Conservation (phyloP, 1,140 invertebrate species). For the Drosophila bifasciata region DNA sequence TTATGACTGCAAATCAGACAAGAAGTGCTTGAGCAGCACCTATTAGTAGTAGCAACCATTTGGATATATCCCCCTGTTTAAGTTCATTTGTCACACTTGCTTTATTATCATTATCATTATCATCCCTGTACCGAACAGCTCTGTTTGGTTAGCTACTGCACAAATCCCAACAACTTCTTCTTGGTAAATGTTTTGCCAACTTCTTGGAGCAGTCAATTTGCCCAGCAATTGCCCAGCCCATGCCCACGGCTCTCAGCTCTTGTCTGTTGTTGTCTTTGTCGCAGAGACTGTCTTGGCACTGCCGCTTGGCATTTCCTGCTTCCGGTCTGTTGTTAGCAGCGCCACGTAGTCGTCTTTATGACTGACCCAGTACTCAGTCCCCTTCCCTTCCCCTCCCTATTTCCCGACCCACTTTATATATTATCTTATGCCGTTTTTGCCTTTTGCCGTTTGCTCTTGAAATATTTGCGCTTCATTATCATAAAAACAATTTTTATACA, state of each 20-base stretch:
- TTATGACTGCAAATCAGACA: slow-evolving; percentile 16
- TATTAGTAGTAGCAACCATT: not conserved
- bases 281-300: slow-evolving; percentile 52
- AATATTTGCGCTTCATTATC: slow-evolving; percentile 74
- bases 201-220: slow-evolving; percentile 56
- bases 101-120: slow-evolving; percentile 40
- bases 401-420: slow-evolving; percentile 6
- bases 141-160: slow-evolving; percentile 2
- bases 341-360: slow-evolving; percentile 70
- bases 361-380: too few relatives aligned
- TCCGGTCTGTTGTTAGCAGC: slow-evolving; percentile 66
- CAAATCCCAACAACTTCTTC: slow-evolving; percentile 16
- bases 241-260: slow-evolving; percentile 15
- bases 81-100: slow-evolving; percentile 50
- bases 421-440: slow-evolving; percentile 41
- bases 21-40: not conserved
- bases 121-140: slow-evolving; percentile 2
- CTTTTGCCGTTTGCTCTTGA: slow-evolving; percentile 62
- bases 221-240: slow-evolving; percentile 59
- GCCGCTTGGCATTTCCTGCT: slow-evolving; percentile 72
- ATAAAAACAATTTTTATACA: slow-evolving; percentile 62
- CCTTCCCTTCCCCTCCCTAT: not conserved
- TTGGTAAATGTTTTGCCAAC: slow-evolving; percentile 61
- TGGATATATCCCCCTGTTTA: slow-evolving; percentile 26
- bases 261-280: slow-evolving; percentile 2